Percentiles rank a stretch among this genome's conserved stretches.
These are phyloP conservation scores for Meandrusa payeni DNA, from an alignment of 2,888 invertebrate species.

Conservation along the genomic window DNA sequence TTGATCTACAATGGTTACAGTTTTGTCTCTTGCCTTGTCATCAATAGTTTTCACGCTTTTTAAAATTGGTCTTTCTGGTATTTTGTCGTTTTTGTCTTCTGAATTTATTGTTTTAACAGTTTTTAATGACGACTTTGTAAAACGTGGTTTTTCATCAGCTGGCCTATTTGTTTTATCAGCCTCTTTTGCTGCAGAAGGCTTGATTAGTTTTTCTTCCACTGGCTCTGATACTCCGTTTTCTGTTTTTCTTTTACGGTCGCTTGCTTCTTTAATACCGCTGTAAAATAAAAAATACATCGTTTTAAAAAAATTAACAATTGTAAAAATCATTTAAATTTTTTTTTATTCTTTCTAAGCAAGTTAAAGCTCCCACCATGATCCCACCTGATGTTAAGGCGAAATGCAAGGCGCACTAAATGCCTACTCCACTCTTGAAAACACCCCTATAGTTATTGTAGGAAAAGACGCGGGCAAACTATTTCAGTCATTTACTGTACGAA, in stretches of 20 bases:
- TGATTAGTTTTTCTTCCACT: conserved; percentile 63
- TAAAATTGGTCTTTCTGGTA: conserved; percentile 52
- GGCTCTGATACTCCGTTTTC: conserved; percentile 62
- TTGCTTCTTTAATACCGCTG: conserved; percentile 72
- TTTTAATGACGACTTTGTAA: conserved; percentile 51
- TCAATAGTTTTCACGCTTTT: conserved; percentile 67
- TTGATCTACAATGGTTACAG: conserved; percentile 66
- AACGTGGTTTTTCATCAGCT: conserved; percentile 61
- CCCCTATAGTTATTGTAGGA: too few relatives aligned
- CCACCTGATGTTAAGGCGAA: too few relatives aligned
- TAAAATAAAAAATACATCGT: conserved; percentile 40
- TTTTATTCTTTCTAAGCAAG: too few relatives aligned
- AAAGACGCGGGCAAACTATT: too few relatives aligned
- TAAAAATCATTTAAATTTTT: too few relatives aligned
- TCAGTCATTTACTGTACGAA: too few relatives aligned
- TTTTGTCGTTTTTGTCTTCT: conserved; percentile 50
- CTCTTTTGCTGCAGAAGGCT: conserved; percentile 64
- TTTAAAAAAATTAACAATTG: neutral
- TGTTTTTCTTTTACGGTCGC: conserved; percentile 63
- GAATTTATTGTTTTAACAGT: conserved; percentile 42
- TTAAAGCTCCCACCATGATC: too few relatives aligned
- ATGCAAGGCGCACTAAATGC: too few relatives aligned
- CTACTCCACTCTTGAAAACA: too few relatives aligned
- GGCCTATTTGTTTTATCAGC: conserved; percentile 53
- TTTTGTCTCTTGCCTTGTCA: conserved; percentile 68